Base-by-base conservation (phyloP, 2,888 invertebrate genomes). In the Eilema caniola region DNA sequence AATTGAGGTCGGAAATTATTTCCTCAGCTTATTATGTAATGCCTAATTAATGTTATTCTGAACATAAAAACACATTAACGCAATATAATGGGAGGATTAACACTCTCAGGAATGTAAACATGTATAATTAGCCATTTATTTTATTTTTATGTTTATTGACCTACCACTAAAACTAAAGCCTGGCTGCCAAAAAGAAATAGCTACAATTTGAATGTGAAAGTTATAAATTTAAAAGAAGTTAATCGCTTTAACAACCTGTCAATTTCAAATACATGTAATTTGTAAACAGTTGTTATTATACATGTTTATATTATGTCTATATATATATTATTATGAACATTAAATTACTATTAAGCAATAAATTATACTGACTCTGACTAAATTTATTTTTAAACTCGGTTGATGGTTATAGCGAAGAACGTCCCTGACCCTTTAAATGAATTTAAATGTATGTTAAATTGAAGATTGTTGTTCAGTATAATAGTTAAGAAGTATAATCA, bases 81-180 rank as follows among this genome's bases (percentile, higher is more conserved):
- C 37, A 62, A 37, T n/a, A 24, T 16, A 62, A 62, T 14, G 37
- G 62, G 37, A 8, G 33, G 23, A 62, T 62, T 62, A 24, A 62
- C 62, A 37, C 16, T 14, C 23, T 62, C 62, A 37, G 37, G 16
- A 62, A 62, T 37, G 37, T 37, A 23, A 62, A 37, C 37, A 16
- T 16, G 24, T 23, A 53, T 53, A 53, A 53, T 53, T 62, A 16
- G 37, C 14, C 16, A 37, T 62, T 33, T n/a, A n/a, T 23, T 62
- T 33, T 62, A 62, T 62, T 62, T 62, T 23, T 33, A 14, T 23
- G 62, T 33, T 62, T 62, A 33, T 33, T 62, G 62, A 62, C 62
- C 62, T 62, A 37, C 37, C 37, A n/a, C n/a, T n/a, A n/a, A n/a
- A n/a, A n/a, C 7, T 23, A 16, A 59, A 59, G 25, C 8, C 33